Evolutionary conservation across 2,113 vertebrate species (phyloP).

Genomic region (Naja naja): DNA sequence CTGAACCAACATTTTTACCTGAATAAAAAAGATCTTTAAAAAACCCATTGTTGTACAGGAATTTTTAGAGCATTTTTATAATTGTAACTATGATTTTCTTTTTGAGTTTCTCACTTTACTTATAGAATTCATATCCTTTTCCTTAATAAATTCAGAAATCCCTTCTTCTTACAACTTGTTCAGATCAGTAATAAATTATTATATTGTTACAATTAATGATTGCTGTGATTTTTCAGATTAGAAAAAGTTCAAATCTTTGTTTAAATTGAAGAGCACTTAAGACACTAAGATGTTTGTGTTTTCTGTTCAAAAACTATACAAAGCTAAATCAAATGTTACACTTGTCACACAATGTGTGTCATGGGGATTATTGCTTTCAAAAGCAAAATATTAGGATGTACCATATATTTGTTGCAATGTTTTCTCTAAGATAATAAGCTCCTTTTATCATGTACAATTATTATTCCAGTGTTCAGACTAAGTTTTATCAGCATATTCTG

Average conservation of each 20-base stretch:
- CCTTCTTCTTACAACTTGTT: not conserved
- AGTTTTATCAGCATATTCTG: not conserved
- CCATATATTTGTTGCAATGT: not conserved
- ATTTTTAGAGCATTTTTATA: not conserved
- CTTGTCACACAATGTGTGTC: not conserved
- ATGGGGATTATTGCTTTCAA: not conserved
- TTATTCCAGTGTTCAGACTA: not conserved
- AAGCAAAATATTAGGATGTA: not conserved
- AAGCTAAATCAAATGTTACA: not conserved
- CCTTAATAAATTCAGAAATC: not conserved
- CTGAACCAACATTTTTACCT: not conserved
- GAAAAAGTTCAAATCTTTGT: not conserved
- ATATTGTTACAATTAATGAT: not conserved
- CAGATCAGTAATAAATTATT: not conserved
- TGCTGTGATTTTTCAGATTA: not conserved
- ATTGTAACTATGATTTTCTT: not conserved
- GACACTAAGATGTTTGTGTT: not conserved
- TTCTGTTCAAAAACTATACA: not conserved
- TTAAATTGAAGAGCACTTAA: not conserved
- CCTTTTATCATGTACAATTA: not conserved
- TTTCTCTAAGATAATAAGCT: not conserved
- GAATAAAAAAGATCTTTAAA: not conserved
- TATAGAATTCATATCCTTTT: not conserved
- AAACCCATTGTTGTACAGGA: not conserved
- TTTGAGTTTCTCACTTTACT: not conserved